Conservation (phyloP, 2,113 vertebrate genomes). For the Corythornis madagascariensis region DNA sequence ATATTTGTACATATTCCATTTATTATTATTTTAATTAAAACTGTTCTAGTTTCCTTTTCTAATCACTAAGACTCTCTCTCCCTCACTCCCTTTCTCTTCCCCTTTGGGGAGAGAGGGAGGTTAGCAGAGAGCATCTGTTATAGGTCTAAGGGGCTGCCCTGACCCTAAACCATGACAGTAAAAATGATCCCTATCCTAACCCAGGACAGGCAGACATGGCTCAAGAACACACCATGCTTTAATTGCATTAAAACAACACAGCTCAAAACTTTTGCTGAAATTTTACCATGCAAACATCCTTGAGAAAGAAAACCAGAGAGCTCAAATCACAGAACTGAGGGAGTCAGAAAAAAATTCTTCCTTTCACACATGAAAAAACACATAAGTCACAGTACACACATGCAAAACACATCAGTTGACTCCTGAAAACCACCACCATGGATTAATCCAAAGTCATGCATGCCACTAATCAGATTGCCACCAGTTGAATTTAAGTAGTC, state of each 20-base stretch:
- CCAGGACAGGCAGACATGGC: background rate
- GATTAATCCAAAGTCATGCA: background rate
- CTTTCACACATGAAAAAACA: accelerated
- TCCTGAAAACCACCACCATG: background rate
- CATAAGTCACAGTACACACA: accelerated
- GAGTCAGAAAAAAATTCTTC: background rate
- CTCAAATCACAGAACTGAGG: background rate
- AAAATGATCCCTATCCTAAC: too few species aligned
- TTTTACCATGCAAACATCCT: background rate
- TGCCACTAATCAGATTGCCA: background rate
- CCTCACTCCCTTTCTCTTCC: too few species aligned
- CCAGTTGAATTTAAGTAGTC: background rate
- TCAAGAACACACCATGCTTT: background rate
- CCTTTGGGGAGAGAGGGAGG: too few species aligned
- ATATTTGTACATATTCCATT: too few species aligned
- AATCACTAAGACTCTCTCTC: too few species aligned
- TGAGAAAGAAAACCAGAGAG: background rate
- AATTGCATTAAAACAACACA: background rate
- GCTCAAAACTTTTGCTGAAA: background rate
- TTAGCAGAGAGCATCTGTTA: too few species aligned
- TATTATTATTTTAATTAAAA: too few species aligned
- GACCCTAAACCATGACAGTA: too few species aligned
- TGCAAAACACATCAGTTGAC: background rate
- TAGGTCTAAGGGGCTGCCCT: too few species aligned
- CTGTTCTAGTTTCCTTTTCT: too few species aligned